Base-by-base conservation (phyloP, 2,888 invertebrate genomes). In the Aphidoletes aphidimyza region DNA sequence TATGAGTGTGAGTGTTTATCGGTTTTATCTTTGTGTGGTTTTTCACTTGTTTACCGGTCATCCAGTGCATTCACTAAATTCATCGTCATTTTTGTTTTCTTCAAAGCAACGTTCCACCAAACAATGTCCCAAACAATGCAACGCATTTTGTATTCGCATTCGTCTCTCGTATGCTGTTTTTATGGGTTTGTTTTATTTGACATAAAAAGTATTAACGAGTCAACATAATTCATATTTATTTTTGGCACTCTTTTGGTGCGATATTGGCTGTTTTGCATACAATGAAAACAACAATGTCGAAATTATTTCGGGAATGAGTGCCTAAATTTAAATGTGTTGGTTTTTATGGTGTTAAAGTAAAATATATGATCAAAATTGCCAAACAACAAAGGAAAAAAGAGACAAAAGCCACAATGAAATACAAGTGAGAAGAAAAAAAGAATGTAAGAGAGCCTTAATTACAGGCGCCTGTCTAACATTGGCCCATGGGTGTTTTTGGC, bases 171-270 rank as follows among this genome's bases (percentile, higher is more conserved):
- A 22, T 54, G 3, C 26, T 22, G 69, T 30, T 30, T 26, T 69
- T 69, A 69, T 69, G 69, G 69, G 3, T 26, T 69, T 30, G 69
- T 69, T 69, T 69, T 69, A 69, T 69, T 69, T n/a, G 69, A 69
- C 69, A 69, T 69, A 69, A 69, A 69, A 69, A 69, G 69, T 69
- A 69, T 69, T 69, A 14, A 69, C 69, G 69, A 69, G 69, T 69
- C 69, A 69, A 69, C 30, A 69, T 69, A 69, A 69, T 69, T 69
- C 69, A 69, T 69, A 69, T 69, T 69, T 69, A 69, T 69, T 69
- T 69, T 69, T 69, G 69, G 69, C 11, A 1, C 19, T 8, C 3
- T 54, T 69, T 69, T 30, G 14, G 30, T 69, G 69, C 69, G 30
- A 34, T 69, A 69, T 69, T 47, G 1, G 22, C 26, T 8, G 6